These are phyloP conservation scores for Tineola bisselliella DNA, from an alignment of 2,888 invertebrate genomes.

Conservation along the genomic window DNA sequence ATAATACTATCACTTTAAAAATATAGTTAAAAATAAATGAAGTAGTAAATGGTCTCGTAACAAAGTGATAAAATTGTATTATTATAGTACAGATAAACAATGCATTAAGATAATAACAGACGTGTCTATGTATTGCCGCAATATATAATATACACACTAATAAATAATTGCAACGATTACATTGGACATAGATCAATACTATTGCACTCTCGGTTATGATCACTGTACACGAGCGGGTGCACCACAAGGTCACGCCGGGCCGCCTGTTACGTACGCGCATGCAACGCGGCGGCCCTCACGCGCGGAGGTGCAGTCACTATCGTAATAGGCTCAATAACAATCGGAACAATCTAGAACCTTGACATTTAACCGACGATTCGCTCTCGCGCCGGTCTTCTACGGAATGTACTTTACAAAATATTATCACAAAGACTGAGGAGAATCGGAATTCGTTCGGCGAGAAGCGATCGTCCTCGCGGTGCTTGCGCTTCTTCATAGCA, in stretches of 20 bases:
- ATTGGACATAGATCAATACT: slow-evolving; percentile 4
- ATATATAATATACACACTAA: not conserved
- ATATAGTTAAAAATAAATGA: not conserved
- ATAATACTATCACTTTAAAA: not conserved
- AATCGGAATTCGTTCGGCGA: slow-evolving; percentile 27
- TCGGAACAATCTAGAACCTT: slow-evolving; percentile 13
- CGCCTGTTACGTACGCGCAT: not conserved
- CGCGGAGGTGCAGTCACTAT: slow-evolving; percentile 6
- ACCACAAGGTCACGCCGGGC: slow-evolving; percentile 5
- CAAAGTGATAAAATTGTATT: slow-evolving; percentile 3
- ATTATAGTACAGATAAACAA: slow-evolving; percentile 6
- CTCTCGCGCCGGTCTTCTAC: slow-evolving; percentile 17
- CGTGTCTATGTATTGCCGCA: not conserved
- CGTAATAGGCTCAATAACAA: slow-evolving; percentile 12
- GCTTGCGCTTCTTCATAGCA: slow-evolving; percentile 18
- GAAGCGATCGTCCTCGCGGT: slow-evolving; percentile 25
- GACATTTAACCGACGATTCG: slow-evolving; percentile 17
- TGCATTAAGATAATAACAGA: slow-evolving; percentile 5
- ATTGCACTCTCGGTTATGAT: slow-evolving; percentile 10
- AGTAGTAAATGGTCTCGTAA: slow-evolving; percentile 10
- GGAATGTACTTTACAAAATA: slow-evolving; percentile 61
- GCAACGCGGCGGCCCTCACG: not conserved
- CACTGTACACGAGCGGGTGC: not conserved
- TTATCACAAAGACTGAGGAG: slow-evolving; percentile 58
- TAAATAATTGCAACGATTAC: slow-evolving; percentile 3